Evolutionary conservation across 2,888 invertebrate genomes (phyloP), one percentile per base, ranked within the genome.

Genomic region (Leuctra nigra): DNA sequence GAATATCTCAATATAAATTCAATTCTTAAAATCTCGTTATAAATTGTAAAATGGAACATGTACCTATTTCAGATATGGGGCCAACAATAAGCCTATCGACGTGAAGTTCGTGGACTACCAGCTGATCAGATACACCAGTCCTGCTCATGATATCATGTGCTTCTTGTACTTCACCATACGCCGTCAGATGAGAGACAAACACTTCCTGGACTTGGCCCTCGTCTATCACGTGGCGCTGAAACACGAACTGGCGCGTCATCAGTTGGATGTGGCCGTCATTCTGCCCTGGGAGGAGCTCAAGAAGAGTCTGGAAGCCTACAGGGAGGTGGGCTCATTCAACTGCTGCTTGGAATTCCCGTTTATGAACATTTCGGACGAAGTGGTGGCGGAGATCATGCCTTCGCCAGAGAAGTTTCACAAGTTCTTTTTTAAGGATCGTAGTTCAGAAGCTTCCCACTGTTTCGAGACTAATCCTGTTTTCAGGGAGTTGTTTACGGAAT

Each of bases 61-160:
- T n/a, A n/a, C n/a, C 13, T 60, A 67, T 65, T 60, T 6, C 39
- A 24, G 47, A 23, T 24, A 44, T 13, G 48, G 18, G 11, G 2
- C 70, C 16, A 64, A 71, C 29, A 69, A 70, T 0, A 66, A 66
- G 33, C 78, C 81, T 1, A 71, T 79, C 1, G 76, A 80, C 24
- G 83, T 84, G 62, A 66, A 81, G 29, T 67, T 87, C 9, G 79
- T 88, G 1, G 87, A 87, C 68, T 87, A 81, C 65, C 87, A 87
- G 69, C 73, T 84, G 52, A 72, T 78, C 0, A 75, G 82, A 23
- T 86, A 82, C 65, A 79, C 79, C 14, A 84, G 86, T 0, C 82
- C 84, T 0, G 77, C 82, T 18, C 75, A 83, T 46, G 87, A 88
- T 63, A 71, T 83, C 1, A 74, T 80, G 67, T 68, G 77, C 23